Evolutionary conservation across 2,888 invertebrate genomes (phyloP), one percentile per base, ranked within the genome.

Genomic region (Sarcophaga caerulescens): DNA sequence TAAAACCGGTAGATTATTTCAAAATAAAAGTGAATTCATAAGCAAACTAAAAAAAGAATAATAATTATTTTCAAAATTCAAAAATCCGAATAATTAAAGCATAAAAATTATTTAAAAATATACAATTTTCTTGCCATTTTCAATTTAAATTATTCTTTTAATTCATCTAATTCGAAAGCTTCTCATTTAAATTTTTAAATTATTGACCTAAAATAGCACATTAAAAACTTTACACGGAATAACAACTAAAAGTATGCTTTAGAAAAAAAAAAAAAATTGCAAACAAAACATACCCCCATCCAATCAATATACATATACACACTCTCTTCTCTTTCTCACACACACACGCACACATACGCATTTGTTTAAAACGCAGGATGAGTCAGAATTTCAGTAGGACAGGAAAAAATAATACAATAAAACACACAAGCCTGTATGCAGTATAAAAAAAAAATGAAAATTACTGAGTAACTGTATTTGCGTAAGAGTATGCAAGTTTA

Each of bases 221-320:
- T 52, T 12, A 52, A 52, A 52, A 52, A 52, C 52, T 17, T 52
- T 52, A 52, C 35, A 52, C 17, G 57, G 35, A 79, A 71, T 63
- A 71, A 44, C 70, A 57, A 79, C 78, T 23, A 19, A 70, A 78
- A 70, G 52, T 78, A 52, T 62, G 70, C 62, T 62, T 60, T 47
- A 35, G 60, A 70, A 70, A 57, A 70, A 2, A n/a, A n/a, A n/a
- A n/a, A 70, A 14, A 25, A 57, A 59, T 52, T 52, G 14, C 4
- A 8, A 23, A 71, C 63, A 65, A 71, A 65, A 19, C 10, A 68
- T 66, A 1, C n/a, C 44, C 17, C 10, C 62, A 70, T 4, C 62
- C 62, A 60, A 60, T 19, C n/a, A 57, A 45, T 45, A 23, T 12
- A 59, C 59, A 59, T 14, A 44, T 5, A 35, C 4, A 52, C 44